A percentile compares a stretch with the other conserved stretches of the same genome.
Conservation (phyloP, 2,888 invertebrate genomes). For the Aleiodes testaceus region DNA sequence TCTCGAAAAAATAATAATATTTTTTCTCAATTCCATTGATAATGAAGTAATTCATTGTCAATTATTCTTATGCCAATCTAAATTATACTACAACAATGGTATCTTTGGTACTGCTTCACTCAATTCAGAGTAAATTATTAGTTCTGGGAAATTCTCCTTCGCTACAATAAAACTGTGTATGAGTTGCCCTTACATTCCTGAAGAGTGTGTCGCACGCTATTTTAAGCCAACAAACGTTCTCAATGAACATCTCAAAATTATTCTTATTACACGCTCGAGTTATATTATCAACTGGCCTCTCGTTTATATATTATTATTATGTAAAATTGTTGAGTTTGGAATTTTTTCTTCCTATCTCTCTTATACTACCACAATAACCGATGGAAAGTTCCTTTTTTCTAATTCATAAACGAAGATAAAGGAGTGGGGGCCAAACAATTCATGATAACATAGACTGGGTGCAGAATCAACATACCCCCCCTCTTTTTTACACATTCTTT, state of each 20-base stretch:
- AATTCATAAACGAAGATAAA: too few relatives aligned
- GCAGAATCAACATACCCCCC: conserved; percentile 25
- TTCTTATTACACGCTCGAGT: conserved; percentile 22
- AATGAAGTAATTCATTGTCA: too few relatives aligned
- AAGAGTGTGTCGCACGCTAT: conserved; percentile 68
- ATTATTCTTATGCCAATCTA: too few relatives aligned
- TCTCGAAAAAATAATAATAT: conserved; percentile 43
- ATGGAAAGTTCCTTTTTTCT: too few relatives aligned
- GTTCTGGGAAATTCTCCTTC: conserved; percentile 46
- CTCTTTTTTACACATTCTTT: background rate
- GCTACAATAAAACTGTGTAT: conserved; percentile 62
- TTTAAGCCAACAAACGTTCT: conserved; percentile 60
- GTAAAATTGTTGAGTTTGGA: background rate
- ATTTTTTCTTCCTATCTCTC: background rate
- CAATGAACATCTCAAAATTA: conserved; percentile 38
- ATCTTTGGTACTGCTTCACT: conserved; percentile 14
- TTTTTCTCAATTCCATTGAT: conserved; percentile 44
- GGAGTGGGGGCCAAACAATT: background rate
- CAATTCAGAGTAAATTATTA: conserved; percentile 11
- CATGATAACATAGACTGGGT: conserved; percentile 29
- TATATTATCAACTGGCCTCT: background rate
- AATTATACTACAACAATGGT: conserved; percentile 41
- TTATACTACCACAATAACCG: too few relatives aligned
- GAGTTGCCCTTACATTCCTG: conserved; percentile 68
- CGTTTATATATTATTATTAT: background rate